Percentiles rank a stretch among this genome's conserved stretches.
Evolutionary conservation across 2,797 vertebrate species (phyloP).

Genomic region (Sandelia bainsii): DNA sequence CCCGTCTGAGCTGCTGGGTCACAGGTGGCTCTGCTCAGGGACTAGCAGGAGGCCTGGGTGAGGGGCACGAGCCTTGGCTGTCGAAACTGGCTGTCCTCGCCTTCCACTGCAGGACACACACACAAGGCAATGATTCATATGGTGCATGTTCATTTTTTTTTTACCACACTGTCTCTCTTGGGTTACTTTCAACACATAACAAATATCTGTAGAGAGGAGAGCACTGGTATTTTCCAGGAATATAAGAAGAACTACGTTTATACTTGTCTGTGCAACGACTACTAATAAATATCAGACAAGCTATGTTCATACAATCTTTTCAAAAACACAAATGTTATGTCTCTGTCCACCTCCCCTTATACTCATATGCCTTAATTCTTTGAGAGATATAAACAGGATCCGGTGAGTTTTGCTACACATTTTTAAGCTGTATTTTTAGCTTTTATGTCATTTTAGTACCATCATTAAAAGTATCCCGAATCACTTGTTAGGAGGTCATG

Average conservation of each 20-base stretch:
- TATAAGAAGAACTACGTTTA: neutral
- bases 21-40: slow-evolving; percentile 88
- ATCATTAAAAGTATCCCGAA: neutral
- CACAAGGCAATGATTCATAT: slow-evolving; percentile 55
- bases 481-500: neutral
- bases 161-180: neutral
- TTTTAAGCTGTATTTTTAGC: neutral
- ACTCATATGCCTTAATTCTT: neutral
- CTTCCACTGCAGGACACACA: slow-evolving; percentile 90
- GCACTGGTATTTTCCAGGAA: neutral
- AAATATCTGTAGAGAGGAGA: neutral
- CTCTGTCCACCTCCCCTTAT: neutral
- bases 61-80: slow-evolving; percentile 96
- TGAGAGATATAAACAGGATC: neutral
- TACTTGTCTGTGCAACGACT: too few species aligned
- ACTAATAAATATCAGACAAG: too few species aligned
- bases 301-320: neutral
- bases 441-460: too few species aligned
- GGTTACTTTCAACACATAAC: neutral
- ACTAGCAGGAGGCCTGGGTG: slow-evolving; percentile 92
- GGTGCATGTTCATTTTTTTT: slow-evolving; percentile 17
- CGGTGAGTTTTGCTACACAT: neutral
- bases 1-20: slow-evolving; percentile 71
- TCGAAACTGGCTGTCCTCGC: slow-evolving; percentile 96
- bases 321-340: neutral